Percentiles rank a stretch among this genome's conserved stretches.
These are phyloP conservation scores for Sphaerodactylus townsendi DNA, from an alignment of 2,113 vertebrate genomes.

Conservation along the genomic window DNA sequence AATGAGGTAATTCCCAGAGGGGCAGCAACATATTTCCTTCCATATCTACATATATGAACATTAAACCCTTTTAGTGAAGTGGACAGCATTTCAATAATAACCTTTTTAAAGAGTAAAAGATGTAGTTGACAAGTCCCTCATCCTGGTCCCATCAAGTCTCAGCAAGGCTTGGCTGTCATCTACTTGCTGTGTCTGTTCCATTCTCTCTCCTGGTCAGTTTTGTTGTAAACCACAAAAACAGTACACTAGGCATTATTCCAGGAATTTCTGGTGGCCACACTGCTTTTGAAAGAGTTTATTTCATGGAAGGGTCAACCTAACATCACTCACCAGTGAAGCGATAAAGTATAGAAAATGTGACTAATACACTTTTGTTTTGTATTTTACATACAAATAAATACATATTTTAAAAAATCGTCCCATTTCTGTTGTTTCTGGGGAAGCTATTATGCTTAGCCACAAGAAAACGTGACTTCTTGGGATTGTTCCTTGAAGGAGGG, in stretches of 20 bases:
- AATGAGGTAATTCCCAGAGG: conserved; percentile 3
- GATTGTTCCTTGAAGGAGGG: not conserved
- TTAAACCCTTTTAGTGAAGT: not conserved
- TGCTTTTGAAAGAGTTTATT: not conserved
- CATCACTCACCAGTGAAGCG: not conserved
- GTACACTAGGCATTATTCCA: not conserved
- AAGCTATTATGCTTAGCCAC: not conserved
- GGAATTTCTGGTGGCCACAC: not conserved
- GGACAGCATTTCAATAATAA: not conserved
- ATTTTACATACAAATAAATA: not conserved
- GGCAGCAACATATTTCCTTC: conserved; percentile 21
- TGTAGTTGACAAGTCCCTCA: not conserved
- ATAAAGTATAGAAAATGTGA: not conserved
- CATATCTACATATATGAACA: not conserved
- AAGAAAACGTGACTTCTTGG: not conserved
- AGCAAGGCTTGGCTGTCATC: no score
- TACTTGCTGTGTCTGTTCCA: not conserved
- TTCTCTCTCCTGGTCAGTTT: not conserved
- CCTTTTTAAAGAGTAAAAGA: not conserved
- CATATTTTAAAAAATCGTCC: not conserved
- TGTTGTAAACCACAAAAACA: not conserved
- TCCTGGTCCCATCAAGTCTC: not conserved
- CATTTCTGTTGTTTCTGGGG: not conserved
- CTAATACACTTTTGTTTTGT: not conserved
- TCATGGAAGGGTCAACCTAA: not conserved